phyloP scores from a whole-genome alignment of 2,888 invertebrate genomes.

The Hirudinaria manillensis region DNA sequence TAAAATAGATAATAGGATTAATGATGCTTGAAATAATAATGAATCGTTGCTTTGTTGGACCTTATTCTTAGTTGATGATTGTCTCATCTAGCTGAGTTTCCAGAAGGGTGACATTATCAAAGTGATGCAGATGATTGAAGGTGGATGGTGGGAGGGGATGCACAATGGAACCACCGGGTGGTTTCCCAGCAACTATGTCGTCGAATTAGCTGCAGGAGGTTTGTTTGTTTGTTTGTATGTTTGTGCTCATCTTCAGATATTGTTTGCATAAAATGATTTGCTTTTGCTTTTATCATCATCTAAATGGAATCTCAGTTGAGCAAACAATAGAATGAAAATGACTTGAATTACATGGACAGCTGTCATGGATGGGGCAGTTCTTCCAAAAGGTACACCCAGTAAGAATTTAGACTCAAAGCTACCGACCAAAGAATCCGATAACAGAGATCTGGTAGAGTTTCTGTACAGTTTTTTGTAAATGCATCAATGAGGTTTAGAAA shows the following conservation, averaged over 20 bases:
- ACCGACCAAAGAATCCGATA: slow-evolving; percentile 3
- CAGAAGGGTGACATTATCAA: slow-evolving; percentile 92
- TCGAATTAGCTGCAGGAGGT: slow-evolving; percentile 64
- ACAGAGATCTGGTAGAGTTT: slow-evolving; percentile 10
- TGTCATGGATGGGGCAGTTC: background rate
- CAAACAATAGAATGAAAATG: too few species aligned
- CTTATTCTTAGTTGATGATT: background rate
- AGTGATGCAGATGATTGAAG: slow-evolving; percentile 88
- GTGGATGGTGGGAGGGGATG: slow-evolving; percentile 99
- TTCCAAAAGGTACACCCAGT: too few species aligned
- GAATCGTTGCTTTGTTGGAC: too few species aligned
- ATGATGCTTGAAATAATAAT: too few species aligned
- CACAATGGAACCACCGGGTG: slow-evolving; percentile 89
- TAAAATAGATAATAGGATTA: too few species aligned
- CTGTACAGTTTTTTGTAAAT: background rate
- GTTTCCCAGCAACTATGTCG: slow-evolving; percentile 96
- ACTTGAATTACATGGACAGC: background rate
- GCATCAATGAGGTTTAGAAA: background rate
- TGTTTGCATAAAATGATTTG: too few species aligned
- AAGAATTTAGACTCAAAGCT: background rate
- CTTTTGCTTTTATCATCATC: too few species aligned
- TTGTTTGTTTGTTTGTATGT: slow-evolving; percentile 2
- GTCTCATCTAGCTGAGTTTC: slow-evolving; percentile 69
- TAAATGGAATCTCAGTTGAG: too few species aligned
- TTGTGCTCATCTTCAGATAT: background rate